A percentile compares a stretch with the other conserved stretches of the same genome.
Evolutionary conservation across 1,140 invertebrate genomes (phyloP).

Genomic region (Centruroides vittatus): DNA sequence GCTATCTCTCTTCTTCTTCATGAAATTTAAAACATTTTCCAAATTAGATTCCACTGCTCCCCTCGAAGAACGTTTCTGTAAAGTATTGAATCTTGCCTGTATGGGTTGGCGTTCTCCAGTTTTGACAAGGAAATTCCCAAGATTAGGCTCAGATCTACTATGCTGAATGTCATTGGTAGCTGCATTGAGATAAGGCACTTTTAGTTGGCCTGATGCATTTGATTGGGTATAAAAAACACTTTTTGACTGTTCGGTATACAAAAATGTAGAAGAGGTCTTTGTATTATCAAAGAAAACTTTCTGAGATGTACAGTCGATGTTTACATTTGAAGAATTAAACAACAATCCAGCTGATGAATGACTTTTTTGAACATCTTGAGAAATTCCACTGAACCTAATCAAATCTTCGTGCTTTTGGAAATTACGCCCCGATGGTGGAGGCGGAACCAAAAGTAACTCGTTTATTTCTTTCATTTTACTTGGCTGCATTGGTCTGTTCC

Average conservation of each 20-base stretch:
- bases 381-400: background rate
- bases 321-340: background rate
- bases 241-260: background rate
- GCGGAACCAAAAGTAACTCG: slow-evolving; percentile 4
- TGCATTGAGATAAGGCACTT: slow-evolving; percentile 5
- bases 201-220: slow-evolving; percentile 4
- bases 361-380: background rate
- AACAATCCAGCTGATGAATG: background rate
- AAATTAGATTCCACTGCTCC: no score
- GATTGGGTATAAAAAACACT: background rate
- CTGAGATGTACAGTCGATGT: background rate
- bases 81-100: no score
- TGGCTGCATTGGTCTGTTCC: background rate
- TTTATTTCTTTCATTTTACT: background rate
- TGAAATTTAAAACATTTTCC: slow-evolving; percentile 9
- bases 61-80: no score
- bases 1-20: slow-evolving; percentile 18
- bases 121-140: background rate
- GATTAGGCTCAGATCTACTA: slow-evolving; percentile 6
- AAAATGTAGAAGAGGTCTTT: background rate
- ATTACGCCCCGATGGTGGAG: background rate
- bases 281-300: background rate
- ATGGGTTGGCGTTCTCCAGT: no score
- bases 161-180: slow-evolving; percentile 5
- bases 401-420: background rate